Base-by-base conservation (phyloP, 2,888 invertebrate species). In the Ditylenchus weischeri region DNA sequence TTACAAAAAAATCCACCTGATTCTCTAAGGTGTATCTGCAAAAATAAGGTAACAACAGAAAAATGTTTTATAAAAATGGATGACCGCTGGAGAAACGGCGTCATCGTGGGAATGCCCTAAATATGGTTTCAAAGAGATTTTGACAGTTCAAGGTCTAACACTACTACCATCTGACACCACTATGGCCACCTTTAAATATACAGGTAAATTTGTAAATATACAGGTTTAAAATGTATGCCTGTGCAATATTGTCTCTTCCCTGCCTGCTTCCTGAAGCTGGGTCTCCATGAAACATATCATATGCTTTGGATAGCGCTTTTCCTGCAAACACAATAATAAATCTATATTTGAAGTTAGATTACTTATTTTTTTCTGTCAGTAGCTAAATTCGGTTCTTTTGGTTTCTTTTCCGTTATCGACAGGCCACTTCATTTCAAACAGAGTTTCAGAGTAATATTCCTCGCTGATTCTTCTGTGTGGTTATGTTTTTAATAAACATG, bases 251-350 rank as follows among this genome's bases (percentile, higher is more conserved):
- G 19, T 49, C 36, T n/a, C 10, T 69, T 35, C 47, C 57, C 43
- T 38, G 35, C 19, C 68, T 11, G 36, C 65, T 38, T 23, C 76
- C 76, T 43, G 43, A 43, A 18, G 68, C 61, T 38, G 51, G n/a
- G 15, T 58, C 29, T 23, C 65, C 62, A 13, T 38, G 38, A 61
- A 78, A 76, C 19, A 74, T 29, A 13, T 75, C 60, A 11, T 65
- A 43, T 11, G 76, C 76, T 61, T 73, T 77, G 18, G 68, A 67
- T 49, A 76, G 65, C 0, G 76, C 76, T 57, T 75, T 73, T 10
- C 54, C 54, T 54, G n/a, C 21, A 54, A 54, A 23, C 21, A 21
- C 29, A 43, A 13, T 10, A 43, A 15, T 43, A 15, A 15, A 15
- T 15, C 8, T 43, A 8, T 43, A 43, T 43, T 43, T 43, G 1